These are phyloP conservation scores for Adelges cooleyi DNA, from an alignment of 1,140 invertebrate species.

Conservation along the genomic window DNA sequence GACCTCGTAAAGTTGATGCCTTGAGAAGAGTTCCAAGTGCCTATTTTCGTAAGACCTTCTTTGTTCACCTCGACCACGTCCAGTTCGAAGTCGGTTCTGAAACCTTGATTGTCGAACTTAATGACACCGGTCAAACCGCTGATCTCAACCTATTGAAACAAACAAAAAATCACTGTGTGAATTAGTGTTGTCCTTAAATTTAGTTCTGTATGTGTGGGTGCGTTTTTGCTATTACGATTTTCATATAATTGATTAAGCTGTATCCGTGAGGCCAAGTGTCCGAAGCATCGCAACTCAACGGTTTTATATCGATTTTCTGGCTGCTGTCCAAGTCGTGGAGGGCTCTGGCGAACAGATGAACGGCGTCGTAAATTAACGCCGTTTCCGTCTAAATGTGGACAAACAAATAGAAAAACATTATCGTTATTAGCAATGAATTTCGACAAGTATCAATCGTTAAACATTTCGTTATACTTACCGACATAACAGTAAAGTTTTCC, in stretches of 20 bases:
- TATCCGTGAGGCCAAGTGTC: slow-evolving; percentile 90
- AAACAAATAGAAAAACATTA: slow-evolving; percentile 29
- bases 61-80: slow-evolving; percentile 80
- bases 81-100: slow-evolving; percentile 77
- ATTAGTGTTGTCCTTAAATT: background rate
- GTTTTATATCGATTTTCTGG: slow-evolving; percentile 76
- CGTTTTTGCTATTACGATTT: slow-evolving; percentile 57
- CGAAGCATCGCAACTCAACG: slow-evolving; percentile 71
- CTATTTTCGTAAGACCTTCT: slow-evolving; percentile 68
- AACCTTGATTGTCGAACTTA: slow-evolving; percentile 88
- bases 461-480: slow-evolving; percentile 11
- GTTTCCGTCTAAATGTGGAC: slow-evolving; percentile 86
- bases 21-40: slow-evolving; percentile 76
- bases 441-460: too few species aligned
- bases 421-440: too few species aligned
- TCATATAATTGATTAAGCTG: slow-evolving; percentile 94
- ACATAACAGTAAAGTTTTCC: slow-evolving; percentile 8
- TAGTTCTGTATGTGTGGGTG: background rate
- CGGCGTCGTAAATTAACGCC: slow-evolving; percentile 90
- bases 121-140: slow-evolving; percentile 83
- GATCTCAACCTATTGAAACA: slow-evolving; percentile 62
- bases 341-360: slow-evolving; percentile 85
- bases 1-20: slow-evolving; percentile 84
- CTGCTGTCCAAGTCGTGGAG: slow-evolving; percentile 80
- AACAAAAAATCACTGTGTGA: slow-evolving; percentile 27